phyloP scores from a whole-genome alignment of 92 coral and sea anemone species.

The Epizoanthus scotinus region DNA sequence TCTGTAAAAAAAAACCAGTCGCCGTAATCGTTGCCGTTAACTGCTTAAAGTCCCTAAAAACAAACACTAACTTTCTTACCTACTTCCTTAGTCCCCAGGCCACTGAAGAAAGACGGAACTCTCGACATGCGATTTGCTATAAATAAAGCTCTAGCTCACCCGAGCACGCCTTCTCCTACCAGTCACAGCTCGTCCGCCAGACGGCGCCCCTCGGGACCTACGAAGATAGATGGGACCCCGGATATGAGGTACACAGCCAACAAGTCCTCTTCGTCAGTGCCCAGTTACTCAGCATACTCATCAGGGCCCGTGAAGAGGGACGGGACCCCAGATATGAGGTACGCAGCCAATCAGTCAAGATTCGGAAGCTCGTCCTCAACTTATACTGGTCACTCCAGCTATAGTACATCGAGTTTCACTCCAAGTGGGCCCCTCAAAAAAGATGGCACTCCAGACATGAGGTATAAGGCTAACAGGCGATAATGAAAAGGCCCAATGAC shows the following conservation, averaged over 20 bases:
- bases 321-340: slow-evolving; percentile 17
- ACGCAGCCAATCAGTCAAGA: neutral
- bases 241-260: slow-evolving; percentile 19
- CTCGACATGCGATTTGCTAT: neutral
- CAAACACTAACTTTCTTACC: too few relatives aligned
- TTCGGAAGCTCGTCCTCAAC: neutral
- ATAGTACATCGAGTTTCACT: neutral
- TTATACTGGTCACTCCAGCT: neutral
- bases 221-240: slow-evolving; percentile 4
- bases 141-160: neutral
- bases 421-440: slow-evolving; percentile 16
- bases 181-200: neutral
- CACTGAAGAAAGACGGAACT: slow-evolving; percentile 5
- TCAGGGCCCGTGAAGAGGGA: neutral
- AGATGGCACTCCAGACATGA: slow-evolving; percentile 23
- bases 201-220: neutral
- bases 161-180: neutral
- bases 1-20: too few relatives aligned
- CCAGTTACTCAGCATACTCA: neutral
- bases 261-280: neutral
- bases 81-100: neutral
- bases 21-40: too few relatives aligned
- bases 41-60: too few relatives aligned
- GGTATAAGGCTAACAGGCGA: slow-evolving; percentile 7
- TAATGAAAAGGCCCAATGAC: neutral